Evolutionary conservation across 2,797 vertebrate species (phyloP), one percentile per base, ranked within the genome.

Genomic region (Harpagifer antarcticus): DNA sequence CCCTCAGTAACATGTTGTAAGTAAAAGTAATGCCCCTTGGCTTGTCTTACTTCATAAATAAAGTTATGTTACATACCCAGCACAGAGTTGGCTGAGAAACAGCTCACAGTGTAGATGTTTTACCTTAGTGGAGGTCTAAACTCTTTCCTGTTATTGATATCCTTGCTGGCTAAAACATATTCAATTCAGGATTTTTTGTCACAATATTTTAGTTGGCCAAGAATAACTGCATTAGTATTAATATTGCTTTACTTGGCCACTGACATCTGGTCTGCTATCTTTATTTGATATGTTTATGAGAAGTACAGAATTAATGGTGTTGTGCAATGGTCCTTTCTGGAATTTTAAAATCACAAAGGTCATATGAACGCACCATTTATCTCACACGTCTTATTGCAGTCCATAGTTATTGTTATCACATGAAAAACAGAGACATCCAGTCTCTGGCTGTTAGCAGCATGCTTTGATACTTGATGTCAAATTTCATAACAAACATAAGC

Each of bases 221-320:
- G 27, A 63, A 42, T 15, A n/a, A 1, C 40, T 10, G 27, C 68
- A 78, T 87, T 55, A 57, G 82, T 83, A 82, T 80, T 86, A 60
- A 82, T 52, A 68, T 65, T 79, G 63, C 84, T 88, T 77, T 31
- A 75, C 68, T 88, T 90, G 85, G 86, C 85, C n/a, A 20, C 19
- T 20, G 53, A 70, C 4, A 14, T 65, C 23, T 20, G 56, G 27
- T 60, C 43, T 74, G 59, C 69, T 84, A 80, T 86, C 81, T 81
- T 85, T 75, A 75, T 89, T 82, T 80, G 71, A 81, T 81, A 72
- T 74, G 49, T 84, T 84, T 63, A 70, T 79, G 60, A 68, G 67
- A 44, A 68, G 60, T 74, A 42, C 52, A 52, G 42, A 72, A 76
- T 84, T 68, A 65, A 56, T 59, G 23, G 7, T 76, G 61, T 88